Evolutionary conservation across 1,140 invertebrate species (phyloP).

Genomic region (Asbolus verrucosus): DNA sequence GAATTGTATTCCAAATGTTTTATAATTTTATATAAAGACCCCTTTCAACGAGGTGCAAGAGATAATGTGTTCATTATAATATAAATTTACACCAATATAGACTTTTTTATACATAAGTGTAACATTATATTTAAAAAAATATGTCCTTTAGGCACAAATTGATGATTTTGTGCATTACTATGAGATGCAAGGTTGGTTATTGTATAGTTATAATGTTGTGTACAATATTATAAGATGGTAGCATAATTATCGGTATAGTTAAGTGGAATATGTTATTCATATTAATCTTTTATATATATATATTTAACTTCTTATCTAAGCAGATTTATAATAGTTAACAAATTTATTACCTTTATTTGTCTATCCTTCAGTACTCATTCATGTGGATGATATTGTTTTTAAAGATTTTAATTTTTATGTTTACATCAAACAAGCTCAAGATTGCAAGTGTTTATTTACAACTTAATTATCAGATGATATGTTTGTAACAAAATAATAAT

Average conservation of each 20-base stretch:
- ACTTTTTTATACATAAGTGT: conserved; percentile 42
- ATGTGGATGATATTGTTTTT: conserved; percentile 15
- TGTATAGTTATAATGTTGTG: conserved; percentile 28
- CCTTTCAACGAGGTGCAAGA: conserved; percentile 42
- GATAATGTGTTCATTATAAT: conserved; percentile 48
- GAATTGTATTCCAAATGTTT: background rate
- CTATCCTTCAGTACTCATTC: background rate
- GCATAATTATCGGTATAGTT: conserved; percentile 32
- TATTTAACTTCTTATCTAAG: conserved; percentile 27
- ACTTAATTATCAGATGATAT: conserved; percentile 24
- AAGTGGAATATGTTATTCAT: conserved; percentile 39
- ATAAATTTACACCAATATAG: conserved; percentile 47
- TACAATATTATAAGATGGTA: conserved; percentile 31
- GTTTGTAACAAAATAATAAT: conserved; percentile 31
- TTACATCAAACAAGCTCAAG: conserved; percentile 13
- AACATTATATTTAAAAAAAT: conserved; percentile 26
- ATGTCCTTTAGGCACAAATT: conserved; percentile 34
- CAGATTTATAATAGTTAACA: conserved; percentile 11
- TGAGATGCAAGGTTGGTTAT: conserved; percentile 49
- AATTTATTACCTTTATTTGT: conserved; percentile 26
- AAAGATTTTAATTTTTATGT: background rate
- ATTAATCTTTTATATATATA: conserved; percentile 33
- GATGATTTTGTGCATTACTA: conserved; percentile 23
- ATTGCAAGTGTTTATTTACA: background rate
- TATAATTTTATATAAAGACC: conserved; percentile 36